These are phyloP conservation scores for Heliconius ethilla DNA, from an alignment of 2,888 invertebrate genomes.

Conservation along the genomic window DNA sequence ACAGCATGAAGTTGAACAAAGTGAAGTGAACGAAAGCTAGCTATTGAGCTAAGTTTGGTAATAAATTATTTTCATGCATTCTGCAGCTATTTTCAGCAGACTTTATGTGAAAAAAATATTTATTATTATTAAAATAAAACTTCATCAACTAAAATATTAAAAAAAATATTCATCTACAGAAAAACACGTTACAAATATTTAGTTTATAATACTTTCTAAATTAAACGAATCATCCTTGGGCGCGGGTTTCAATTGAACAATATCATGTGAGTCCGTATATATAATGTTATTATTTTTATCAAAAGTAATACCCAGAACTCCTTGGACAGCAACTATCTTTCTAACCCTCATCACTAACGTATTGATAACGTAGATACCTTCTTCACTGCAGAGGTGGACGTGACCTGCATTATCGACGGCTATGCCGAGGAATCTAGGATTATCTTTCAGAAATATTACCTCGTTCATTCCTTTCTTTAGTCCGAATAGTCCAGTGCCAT, in stretches of 20 bases:
- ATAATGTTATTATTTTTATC: constrained; percentile 66
- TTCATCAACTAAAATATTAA: not conserved
- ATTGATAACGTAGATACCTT: constrained; percentile 65
- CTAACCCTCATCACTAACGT: constrained; percentile 62
- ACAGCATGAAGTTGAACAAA: not conserved
- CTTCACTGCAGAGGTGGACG: constrained; percentile 66
- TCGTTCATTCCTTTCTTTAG: constrained; percentile 51
- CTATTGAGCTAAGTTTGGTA: no score
- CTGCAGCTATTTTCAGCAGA: no score
- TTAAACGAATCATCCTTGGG: constrained; percentile 32
- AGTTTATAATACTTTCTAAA: constrained; percentile 11
- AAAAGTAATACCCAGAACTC: constrained; percentile 66
- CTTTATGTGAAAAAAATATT: not conserved
- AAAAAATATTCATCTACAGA: not conserved
- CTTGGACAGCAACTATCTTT: constrained; percentile 58
- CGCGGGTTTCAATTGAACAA: constrained; percentile 58
- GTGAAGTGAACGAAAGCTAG: no score
- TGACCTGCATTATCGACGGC: constrained; percentile 61
- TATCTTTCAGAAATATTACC: constrained; percentile 55
- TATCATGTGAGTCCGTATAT: constrained; percentile 69
- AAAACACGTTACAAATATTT: not conserved
- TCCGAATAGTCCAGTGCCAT: constrained; percentile 65
- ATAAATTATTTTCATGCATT: no score
- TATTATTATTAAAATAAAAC: constrained; percentile 4
- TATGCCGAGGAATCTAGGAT: constrained; percentile 62